Percentiles rank a stretch among this genome's conserved stretches.
These are phyloP conservation scores for Pecten maximus DNA, from an alignment of 2,888 invertebrate genomes.

Conservation along the genomic window DNA sequence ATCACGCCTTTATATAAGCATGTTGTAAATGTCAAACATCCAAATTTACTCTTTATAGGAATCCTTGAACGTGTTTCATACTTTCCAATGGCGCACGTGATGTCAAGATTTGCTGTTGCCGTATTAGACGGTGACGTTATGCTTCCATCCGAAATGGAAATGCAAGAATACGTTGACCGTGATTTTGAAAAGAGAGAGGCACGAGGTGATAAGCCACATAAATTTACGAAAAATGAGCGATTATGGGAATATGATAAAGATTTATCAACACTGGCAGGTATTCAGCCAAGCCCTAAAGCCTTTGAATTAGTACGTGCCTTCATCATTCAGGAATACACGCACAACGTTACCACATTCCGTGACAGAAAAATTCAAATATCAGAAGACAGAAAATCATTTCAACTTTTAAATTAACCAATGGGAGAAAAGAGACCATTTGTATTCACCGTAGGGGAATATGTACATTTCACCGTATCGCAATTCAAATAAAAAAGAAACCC, in stretches of 20 bases:
- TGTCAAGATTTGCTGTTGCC: constrained; percentile 81
- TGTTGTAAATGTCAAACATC: constrained; percentile 90
- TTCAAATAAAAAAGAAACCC: too few species aligned
- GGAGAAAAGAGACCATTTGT: background rate
- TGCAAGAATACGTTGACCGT: constrained; percentile 82
- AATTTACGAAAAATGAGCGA: constrained; percentile 87
- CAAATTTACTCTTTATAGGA: constrained; percentile 91
- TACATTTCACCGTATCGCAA: too few species aligned
- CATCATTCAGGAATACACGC: background rate
- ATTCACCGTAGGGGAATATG: too few species aligned
- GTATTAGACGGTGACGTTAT: constrained; percentile 86
- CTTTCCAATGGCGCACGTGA: constrained; percentile 90
- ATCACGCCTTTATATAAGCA: constrained; percentile 93
- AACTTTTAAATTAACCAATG: background rate
- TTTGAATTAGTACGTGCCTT: background rate
- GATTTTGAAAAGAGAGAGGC: constrained; percentile 84
- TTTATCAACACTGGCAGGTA: constrained; percentile 86
- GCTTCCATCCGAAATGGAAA: constrained; percentile 86
- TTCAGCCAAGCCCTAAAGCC: constrained; percentile 85
- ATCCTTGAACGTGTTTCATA: constrained; percentile 91
- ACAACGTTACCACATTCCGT: background rate
- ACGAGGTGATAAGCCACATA: constrained; percentile 87
- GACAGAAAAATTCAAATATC: background rate
- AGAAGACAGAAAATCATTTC: background rate
- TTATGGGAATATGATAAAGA: constrained; percentile 88